phyloP scores from a whole-genome alignment of 1,140 invertebrate species.

The Triops cancriformis region DNA sequence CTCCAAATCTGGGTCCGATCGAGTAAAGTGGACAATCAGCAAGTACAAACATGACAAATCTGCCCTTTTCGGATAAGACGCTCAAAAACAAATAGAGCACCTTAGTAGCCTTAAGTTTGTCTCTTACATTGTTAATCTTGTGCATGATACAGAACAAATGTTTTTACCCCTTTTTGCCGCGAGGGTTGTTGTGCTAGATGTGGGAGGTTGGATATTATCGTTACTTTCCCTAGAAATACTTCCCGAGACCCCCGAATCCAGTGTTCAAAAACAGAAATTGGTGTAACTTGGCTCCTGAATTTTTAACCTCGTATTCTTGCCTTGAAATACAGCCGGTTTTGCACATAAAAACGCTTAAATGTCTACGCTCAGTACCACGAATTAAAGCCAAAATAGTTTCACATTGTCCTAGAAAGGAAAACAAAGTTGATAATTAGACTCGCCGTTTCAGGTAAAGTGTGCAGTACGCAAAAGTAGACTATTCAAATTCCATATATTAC shows the following conservation, averaged over 20 bases:
- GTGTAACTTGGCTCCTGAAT: not conserved
- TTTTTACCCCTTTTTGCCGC: not conserved
- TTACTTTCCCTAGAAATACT: not conserved
- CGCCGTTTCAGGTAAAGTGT: not conserved
- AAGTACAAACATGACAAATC: not conserved
- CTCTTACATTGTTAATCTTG: slow-evolving; percentile 15
- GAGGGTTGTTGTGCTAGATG: slow-evolving; percentile 6
- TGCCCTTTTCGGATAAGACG: not conserved
- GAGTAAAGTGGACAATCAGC: not conserved
- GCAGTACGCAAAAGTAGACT: not conserved
- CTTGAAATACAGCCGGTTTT: slow-evolving; percentile 13
- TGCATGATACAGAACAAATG: slow-evolving; percentile 7
- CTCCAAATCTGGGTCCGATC: slow-evolving; percentile 11
- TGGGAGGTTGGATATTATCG: not conserved
- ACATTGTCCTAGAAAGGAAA: not conserved
- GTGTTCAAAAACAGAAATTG: not conserved
- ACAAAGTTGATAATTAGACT: not conserved
- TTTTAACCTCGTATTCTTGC: slow-evolving; percentile 5
- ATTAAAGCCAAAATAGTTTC: not conserved
- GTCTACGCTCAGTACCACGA: not conserved
- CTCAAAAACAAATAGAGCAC: not conserved
- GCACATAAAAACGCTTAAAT: not conserved
- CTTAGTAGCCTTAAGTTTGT: not conserved
- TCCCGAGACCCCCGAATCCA: not conserved
- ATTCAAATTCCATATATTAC: slow-evolving; percentile 28